These are phyloP conservation scores for Apotomis betuletana DNA, from an alignment of 2,888 invertebrate species.

Conservation along the genomic window DNA sequence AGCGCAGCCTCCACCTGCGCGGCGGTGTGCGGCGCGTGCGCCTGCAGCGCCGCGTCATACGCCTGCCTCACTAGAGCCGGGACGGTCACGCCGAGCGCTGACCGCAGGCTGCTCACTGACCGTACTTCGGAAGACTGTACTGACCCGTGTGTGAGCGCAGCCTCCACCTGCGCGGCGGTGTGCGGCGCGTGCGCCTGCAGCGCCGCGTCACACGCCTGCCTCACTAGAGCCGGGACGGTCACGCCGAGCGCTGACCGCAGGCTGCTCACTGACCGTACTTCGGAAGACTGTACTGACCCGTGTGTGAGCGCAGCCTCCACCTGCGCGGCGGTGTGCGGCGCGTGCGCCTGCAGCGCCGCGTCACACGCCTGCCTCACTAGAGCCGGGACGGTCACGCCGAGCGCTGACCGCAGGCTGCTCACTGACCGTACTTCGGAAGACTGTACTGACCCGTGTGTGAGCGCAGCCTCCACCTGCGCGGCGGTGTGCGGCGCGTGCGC, in stretches of 20 bases:
- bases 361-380: constrained; percentile 52
- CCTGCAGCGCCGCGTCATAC: constrained; percentile 58
- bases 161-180: constrained; percentile 63
- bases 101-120: constrained; percentile 63
- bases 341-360: constrained; percentile 60
- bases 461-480: constrained; percentile 64
- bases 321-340: constrained; percentile 61
- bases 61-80: constrained; percentile 49
- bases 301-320: constrained; percentile 64
- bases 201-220: constrained; percentile 56
- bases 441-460: constrained; percentile 61
- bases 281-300: constrained; percentile 55
- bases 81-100: constrained; percentile 53
- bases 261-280: constrained; percentile 56
- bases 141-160: constrained; percentile 66
- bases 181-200: constrained; percentile 60
- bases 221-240: constrained; percentile 47
- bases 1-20: constrained; percentile 67
- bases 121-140: constrained; percentile 38
- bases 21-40: constrained; percentile 61
- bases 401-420: constrained; percentile 60
- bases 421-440: constrained; percentile 52
- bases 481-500: constrained; percentile 63
- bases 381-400: constrained; percentile 49
- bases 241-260: constrained; percentile 59